phyloP scores from a whole-genome alignment of 2,113 vertebrate species.

The Tupaia tana region DNA sequence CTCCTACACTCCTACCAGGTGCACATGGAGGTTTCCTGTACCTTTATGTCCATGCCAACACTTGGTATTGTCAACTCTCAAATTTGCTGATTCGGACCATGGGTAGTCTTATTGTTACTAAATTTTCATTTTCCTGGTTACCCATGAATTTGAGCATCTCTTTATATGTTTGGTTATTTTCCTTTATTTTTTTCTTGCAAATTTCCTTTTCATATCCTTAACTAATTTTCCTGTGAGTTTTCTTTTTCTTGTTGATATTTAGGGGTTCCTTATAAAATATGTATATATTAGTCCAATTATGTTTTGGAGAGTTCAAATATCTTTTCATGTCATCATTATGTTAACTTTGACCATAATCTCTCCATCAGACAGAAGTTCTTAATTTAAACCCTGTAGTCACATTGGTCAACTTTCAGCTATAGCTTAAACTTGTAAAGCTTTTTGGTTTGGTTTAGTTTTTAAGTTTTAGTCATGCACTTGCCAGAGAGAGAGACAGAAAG shows the following conservation, averaged over 20 bases:
- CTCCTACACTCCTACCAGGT: neutral
- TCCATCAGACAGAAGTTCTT: neutral
- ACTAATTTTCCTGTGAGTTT: conserved; percentile 13
- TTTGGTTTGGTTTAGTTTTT: too few relatives aligned
- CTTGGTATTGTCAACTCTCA: neutral
- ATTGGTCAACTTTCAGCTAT: neutral
- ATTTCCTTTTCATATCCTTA: neutral
- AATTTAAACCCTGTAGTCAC: neutral
- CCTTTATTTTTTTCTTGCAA: neutral
- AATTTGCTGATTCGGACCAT: neutral
- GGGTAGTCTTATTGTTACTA: neutral
- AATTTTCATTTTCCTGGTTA: conserved; percentile 16
- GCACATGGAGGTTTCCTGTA: neutral
- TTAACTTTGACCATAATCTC: neutral
- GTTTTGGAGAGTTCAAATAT: neutral
- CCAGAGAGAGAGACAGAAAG: too few relatives aligned
- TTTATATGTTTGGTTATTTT: neutral
- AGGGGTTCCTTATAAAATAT: neutral
- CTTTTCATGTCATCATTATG: neutral
- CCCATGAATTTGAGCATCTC: neutral
- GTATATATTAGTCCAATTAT: neutral
- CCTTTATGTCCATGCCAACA: neutral
- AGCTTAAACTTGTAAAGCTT: neutral
- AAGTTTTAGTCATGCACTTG: too few relatives aligned
- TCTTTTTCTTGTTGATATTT: conserved; percentile 7